Percentiles rank a stretch among this genome's conserved stretches.
Evolutionary conservation across 1,140 invertebrate genomes (phyloP).

Genomic region (Brevipalpus yothersi): DNA sequence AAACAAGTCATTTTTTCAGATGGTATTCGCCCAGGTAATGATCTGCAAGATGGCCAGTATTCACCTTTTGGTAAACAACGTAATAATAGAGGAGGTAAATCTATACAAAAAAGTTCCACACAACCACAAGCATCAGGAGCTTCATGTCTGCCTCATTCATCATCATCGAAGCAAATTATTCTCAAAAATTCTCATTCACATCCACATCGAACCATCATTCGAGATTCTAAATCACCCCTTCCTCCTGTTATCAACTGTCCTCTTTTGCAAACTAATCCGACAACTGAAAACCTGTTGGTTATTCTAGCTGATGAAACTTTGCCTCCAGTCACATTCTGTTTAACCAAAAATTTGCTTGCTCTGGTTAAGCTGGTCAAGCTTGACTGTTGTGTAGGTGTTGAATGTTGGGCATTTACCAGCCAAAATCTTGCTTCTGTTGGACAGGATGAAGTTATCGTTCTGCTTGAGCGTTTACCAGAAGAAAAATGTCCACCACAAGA

Average conservation of each 20-base stretch:
- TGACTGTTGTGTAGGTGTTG: constrained; percentile 17
- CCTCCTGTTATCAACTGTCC: constrained; percentile 11
- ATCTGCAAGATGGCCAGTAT: constrained; percentile 36
- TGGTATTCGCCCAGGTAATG: constrained; percentile 66
- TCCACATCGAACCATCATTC: constrained; percentile 5
- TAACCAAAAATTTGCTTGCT: constrained; percentile 50
- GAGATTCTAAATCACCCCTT: constrained; percentile 10
- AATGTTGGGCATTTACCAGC: constrained; percentile 54
- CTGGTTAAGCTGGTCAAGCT: constrained; percentile 47
- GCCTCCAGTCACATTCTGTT: constrained; percentile 35
- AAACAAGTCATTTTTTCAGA: constrained; percentile 74
- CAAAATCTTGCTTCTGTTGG: constrained; percentile 52
- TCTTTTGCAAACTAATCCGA: background rate
- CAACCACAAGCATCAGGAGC: background rate
- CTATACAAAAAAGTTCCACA: background rate
- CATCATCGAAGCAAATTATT: background rate
- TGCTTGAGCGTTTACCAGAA: constrained; percentile 43
- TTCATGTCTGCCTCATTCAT: background rate
- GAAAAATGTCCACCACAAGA: constrained; percentile 44
- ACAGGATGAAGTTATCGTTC: constrained; percentile 57
- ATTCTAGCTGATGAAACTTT: background rate
- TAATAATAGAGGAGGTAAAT: background rate
- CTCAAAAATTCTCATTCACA: background rate
- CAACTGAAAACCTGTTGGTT: background rate
- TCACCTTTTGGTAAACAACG: background rate